Evolutionary conservation across 2,113 vertebrate species (phyloP), one percentile per base, ranked within the genome.

Genomic region (Rhinolophus sinicus): DNA sequence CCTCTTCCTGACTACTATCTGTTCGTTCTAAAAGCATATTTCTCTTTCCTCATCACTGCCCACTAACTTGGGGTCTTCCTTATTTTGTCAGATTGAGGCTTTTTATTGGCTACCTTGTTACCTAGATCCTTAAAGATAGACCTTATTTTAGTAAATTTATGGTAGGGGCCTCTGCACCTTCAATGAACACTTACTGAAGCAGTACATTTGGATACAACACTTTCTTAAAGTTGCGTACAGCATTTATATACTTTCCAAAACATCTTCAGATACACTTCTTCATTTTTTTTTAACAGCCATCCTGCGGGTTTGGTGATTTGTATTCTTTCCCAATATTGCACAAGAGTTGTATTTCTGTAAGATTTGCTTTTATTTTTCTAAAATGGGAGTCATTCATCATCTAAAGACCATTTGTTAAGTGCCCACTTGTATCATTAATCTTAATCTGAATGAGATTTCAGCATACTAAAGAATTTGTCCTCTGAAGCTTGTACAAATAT

Each of bases 331-430:
- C 60, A 86, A 30, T 54, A 44, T 72, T 3, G 2, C 10, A 0
- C 56, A 65, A 91, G 33, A 70, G 21, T 10, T 85, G 15, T 81
- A 60, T 91, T 91, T 89, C 47, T 72, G 22, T 64, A 13, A 84
- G n/a, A 64, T 33, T 62, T 82, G 72, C 19, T 86, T 93, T 93
- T 62, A 21, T 77, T 89, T 93, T 91, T 75, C 50, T 88, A 69
- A 93, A 73, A 58, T 86, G n/a, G 52, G 26, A 81, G 26, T 72
- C 56, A 6, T 52, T 75, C 22, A 33, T 95, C 10, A 24, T 77
- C 58, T 86, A 82, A 88, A 52, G 75, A 47, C 62, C 56, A 52
- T 86, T 76, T 90, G 30, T 92, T 88, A 81, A 84, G 44, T 72
- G 22, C 38, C 40, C 19, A 15, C 85, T 90, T 80, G 33, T 64